Conservation (phyloP, 2,888 invertebrate species). For the Auanema freiburgensis region DNA sequence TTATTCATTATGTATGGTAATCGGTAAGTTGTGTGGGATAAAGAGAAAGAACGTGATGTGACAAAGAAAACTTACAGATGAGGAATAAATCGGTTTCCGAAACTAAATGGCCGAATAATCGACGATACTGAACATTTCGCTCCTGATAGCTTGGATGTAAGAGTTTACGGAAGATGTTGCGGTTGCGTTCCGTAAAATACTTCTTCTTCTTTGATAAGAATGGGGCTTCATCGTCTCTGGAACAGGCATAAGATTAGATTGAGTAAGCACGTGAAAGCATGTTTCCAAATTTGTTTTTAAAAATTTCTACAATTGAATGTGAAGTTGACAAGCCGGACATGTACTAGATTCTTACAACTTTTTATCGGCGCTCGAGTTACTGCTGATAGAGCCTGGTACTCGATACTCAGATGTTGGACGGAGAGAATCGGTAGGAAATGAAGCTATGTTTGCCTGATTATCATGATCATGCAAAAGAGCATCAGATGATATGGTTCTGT, state of each 20-base stretch:
- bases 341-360: constrained; percentile 12
- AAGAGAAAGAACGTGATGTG: constrained; percentile 1
- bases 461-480: constrained; percentile 17
- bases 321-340: too few species aligned
- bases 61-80: constrained; percentile 28
- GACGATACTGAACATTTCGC: constrained; percentile 36
- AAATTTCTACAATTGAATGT: background rate
- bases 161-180: constrained; percentile 41
- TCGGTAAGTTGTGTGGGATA: constrained; percentile 1
- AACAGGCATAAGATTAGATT: background rate
- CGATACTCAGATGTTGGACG: constrained; percentile 10
- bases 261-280: background rate
- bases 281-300: background rate
- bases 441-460: background rate
- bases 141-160: constrained; percentile 46
- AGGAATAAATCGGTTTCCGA: constrained; percentile 40
- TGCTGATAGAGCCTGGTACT: constrained; percentile 15
- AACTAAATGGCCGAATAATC: constrained; percentile 36
- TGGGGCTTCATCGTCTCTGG: constrained; percentile 6
- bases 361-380: constrained; percentile 18
- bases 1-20: background rate
- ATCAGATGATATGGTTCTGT: constrained; percentile 21
- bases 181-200: constrained; percentile 37
- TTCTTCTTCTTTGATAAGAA: constrained; percentile 26
- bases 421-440: too few species aligned